Evolutionary conservation across 2,888 invertebrate species (phyloP), one percentile per base, ranked within the genome.

Genomic region (Cyaniris semiargus): DNA sequence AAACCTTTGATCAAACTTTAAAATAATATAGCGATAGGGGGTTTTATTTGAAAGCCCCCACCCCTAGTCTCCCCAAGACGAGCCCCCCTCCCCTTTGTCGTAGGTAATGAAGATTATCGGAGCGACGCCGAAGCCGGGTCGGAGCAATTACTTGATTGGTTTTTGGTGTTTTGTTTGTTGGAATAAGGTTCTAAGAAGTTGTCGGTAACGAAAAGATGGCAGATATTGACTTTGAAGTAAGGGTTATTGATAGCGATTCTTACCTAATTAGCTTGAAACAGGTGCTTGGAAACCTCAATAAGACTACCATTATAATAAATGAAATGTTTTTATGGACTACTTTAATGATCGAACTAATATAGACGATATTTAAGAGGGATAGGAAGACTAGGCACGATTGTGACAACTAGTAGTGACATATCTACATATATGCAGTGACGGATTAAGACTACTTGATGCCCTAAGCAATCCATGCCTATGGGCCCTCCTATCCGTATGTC

Each of bases 141-240:
- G 79, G 79, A 80, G 84, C 89, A 92, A 93, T 93, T 93, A 93
- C 91, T 89, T 91, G 92, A 93, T 93, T 93, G 92, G 88, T 89
- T 91, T 90, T 87, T 86, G 86, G 85, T 88, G 89, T 88, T 89
- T 89, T 91, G 89, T 90, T 89, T 88, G 85, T 76, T 75, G 75
- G 79, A 78, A 78, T 79, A 77, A 79, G 79, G 78, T 79, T 78
- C 74, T 78, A 78, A 79, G 78, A 81, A 80, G 78, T 83, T 81
- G 81, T 76, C 78, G 31, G 23, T 76, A 31, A 23, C 34, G 58
- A 76, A 76, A 70, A 76, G 70, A 76, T 60, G 34, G 23, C 74
- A 72, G 74, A 74, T 74, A 74, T 74, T 74, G 74, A 74, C 48
- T 71, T 71, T 66, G 27, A 44, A 74, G 48, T 21, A 74, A 18